A percentile compares a stretch with the other conserved stretches of the same genome.
phyloP scores from a whole-genome alignment of 2,797 vertebrate species.

The Sebastolobus altivelis region DNA sequence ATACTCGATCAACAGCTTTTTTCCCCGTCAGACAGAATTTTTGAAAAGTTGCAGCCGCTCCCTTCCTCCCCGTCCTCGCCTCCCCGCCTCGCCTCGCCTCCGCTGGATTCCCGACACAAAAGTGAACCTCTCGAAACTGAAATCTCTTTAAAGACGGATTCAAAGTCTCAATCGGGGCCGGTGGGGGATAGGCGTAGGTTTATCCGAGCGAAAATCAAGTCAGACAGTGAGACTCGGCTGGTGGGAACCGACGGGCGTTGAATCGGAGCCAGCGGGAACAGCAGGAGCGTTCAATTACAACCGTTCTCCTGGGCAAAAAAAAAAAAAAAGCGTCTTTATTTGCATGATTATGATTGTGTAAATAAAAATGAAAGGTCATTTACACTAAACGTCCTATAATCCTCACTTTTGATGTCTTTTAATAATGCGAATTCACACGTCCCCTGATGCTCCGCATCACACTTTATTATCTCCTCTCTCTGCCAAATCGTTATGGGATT shows the following conservation, averaged over 20 bases:
- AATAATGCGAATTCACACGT: constrained; percentile 25
- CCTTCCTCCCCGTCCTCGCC: not conserved
- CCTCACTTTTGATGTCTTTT: constrained; percentile 28
- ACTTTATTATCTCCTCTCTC: constrained; percentile 43
- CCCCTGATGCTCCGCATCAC: constrained; percentile 6
- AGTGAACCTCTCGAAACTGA: constrained; percentile 34
- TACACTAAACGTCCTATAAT: constrained; percentile 11
- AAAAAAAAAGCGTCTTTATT: constrained; percentile 9
- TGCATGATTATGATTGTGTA: not conserved
- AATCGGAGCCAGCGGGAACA: constrained; percentile 41
- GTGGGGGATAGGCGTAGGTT: constrained; percentile 53
- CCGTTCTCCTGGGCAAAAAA: not conserved
- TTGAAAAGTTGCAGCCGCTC: not conserved
- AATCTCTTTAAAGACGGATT: constrained; percentile 59
- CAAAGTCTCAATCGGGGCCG: constrained; percentile 39
- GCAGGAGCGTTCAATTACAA: constrained; percentile 32
- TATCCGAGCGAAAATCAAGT: constrained; percentile 41
- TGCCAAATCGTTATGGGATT: constrained; percentile 28
- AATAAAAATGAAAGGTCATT: constrained; percentile 19
- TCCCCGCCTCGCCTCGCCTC: constrained; percentile 18
- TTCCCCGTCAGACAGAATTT: not conserved
- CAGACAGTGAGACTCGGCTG: constrained; percentile 9
- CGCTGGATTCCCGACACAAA: constrained; percentile 45
- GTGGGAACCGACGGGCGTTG: constrained; percentile 43
- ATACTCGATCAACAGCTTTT: constrained; percentile 16